Percentiles rank a stretch among this genome's conserved stretches.
Conservation (phyloP, 1,140 invertebrate genomes). For the Trissolcus basalis region DNA sequence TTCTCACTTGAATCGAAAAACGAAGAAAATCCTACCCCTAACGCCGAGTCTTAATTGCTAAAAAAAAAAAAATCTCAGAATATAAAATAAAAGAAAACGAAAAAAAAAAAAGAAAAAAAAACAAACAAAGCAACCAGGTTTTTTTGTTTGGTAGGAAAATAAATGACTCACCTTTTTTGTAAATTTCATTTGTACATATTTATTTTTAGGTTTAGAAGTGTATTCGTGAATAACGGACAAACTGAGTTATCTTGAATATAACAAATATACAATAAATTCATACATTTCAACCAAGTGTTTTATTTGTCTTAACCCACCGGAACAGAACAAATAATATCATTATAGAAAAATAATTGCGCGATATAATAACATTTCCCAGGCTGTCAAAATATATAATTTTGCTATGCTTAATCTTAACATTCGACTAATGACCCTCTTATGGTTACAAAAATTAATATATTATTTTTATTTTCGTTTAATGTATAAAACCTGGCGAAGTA, state of each 20-base stretch:
- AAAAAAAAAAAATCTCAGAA: slow-evolving; percentile 6
- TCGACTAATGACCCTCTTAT: too few species aligned
- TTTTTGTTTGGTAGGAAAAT: slow-evolving; percentile 29
- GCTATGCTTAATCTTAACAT: too few species aligned
- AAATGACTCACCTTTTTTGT: slow-evolving; percentile 49
- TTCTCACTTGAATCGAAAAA: slow-evolving; percentile 96
- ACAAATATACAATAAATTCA: slow-evolving; percentile 55
- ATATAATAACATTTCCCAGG: slow-evolving; percentile 5
- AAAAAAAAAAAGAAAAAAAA: slow-evolving; percentile 1
- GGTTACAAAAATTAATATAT: too few species aligned
- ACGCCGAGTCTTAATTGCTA: slow-evolving; percentile 60
- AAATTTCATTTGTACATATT: slow-evolving; percentile 56
- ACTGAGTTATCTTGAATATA: slow-evolving; percentile 26
- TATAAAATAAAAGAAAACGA: slow-evolving; percentile 3
- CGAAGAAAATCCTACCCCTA: slow-evolving; percentile 78
- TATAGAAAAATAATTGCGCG: slow-evolving; percentile 23
- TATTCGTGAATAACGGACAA: slow-evolving; percentile 28
- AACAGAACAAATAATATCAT: slow-evolving; percentile 3
- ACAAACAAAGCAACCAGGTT: background rate
- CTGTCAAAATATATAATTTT: slow-evolving; percentile 5
- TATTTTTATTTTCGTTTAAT: too few species aligned
- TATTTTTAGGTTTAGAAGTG: slow-evolving; percentile 48
- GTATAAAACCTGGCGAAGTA: too few species aligned
- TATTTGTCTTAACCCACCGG: slow-evolving; percentile 37
- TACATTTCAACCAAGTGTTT: slow-evolving; percentile 52